Base-by-base conservation (phyloP, 2,797 vertebrate genomes). In the Parauchenoglanis punctatus region DNA sequence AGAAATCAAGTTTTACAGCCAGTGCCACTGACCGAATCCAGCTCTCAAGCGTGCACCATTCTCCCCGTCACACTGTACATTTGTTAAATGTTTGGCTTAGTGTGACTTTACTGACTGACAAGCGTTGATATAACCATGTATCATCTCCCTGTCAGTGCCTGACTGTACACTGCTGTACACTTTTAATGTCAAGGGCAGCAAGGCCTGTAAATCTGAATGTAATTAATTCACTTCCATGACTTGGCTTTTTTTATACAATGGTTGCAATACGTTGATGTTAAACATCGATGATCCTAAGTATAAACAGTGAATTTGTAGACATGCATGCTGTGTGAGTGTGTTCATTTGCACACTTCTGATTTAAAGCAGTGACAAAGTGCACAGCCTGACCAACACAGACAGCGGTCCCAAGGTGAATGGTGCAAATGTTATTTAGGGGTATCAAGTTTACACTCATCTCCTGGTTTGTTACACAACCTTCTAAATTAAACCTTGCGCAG, bases 341-440 rank as follows among this genome's bases (percentile, higher is more conserved):
- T 61, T 44, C 58, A 28, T 4, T 44, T 54, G 70, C 49, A 84
- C 20, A 28, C 7, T 63, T 87, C 28, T 52, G 70, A 11, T 11
- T 67, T 68, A 86, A 67, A 20, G 40, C 78, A 52, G 28, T 76
- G 85, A 54, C 85, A 70, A 58, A 25, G 20, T 78, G 23, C 76
- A 46, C 25, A 78, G 59, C n/a, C 83, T 84, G 90, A 89, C 93
- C 93, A 92, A 92, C 87, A 93, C 92, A 93, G 91, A 91, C 89
- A 88, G 85, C 81, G 91, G 92, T 93, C 87, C 87, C 85, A 87
- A 85, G 85, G 88, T 88, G 85, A 91, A 91, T 87, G 70, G 78
- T 17, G 91, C 95, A 95, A 94, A 94, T 94, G 95, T 94, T 95
- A 91, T 94, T 94, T 93, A 93, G 90, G 76, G 89, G 87, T 92